Base-by-base conservation (phyloP, 2,888 invertebrate species). In the Mesodorylaimus sp. region DNA sequence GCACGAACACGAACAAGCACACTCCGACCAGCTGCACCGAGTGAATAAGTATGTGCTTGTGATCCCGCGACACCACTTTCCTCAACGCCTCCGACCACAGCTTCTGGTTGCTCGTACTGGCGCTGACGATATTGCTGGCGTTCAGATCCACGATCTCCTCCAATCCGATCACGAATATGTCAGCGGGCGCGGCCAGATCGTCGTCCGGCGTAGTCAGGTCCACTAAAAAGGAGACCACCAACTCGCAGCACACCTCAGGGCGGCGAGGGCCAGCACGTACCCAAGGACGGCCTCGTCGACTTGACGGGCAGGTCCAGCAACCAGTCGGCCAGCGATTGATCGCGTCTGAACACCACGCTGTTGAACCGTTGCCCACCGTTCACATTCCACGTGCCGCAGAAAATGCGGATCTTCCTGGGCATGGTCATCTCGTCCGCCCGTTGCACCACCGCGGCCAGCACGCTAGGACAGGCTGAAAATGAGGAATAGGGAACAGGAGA, bases 141-240 rank as follows among this genome's bases (percentile, higher is more conserved):
- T 89, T 97, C 57, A 99, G 73, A 71, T 99, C 97, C 10, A 99
- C 95, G 57, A 97, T 93, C 74, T 97, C 97, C 70, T 97, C 88
- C 71, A 99, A 93, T 21, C 97, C 97, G 65, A 97, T 83, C 1
- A 91, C 93, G 73, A 82, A 95, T 53, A 97, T 83, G 69, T 97
- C 97, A 47, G 83, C 80, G 21, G 85, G 80, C 52, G 73, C 73
- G 51, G 75, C 63, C 54, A 71, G 71, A 50, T 70, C 68, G 41
- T 68, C 60, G n/a, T n/a, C n/a, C n/a, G n/a, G n/a, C n/a, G n/a
- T n/a, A 13, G 54, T 56, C 45, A 57, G 21, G 26, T 32, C 41
- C 1, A n/a, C 49, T 27, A 50, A 45, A 45, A 45, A 44, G 23
- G 3, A 7, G 5, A 10, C 39, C 39, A 39, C 7, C 39, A 23